Conservation (phyloP, 2,888 invertebrate genomes). For the Coremacera marginata region DNA sequence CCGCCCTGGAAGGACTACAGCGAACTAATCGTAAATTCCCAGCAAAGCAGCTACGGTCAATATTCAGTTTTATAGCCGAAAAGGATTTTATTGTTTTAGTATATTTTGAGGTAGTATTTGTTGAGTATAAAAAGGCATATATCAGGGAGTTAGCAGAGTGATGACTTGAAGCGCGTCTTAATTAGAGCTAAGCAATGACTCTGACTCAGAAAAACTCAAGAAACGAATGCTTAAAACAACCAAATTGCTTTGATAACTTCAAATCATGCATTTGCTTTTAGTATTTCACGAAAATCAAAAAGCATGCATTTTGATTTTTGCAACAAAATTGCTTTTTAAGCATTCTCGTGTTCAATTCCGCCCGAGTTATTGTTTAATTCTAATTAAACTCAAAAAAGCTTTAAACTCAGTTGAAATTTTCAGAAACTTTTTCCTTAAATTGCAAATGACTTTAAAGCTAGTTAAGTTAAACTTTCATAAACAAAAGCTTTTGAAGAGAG, state of each 20-base stretch:
- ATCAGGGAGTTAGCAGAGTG: not conserved
- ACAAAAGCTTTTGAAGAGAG: not conserved
- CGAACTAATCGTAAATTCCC: slow-evolving; percentile 61
- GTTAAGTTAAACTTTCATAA: not conserved
- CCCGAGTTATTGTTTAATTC: not conserved
- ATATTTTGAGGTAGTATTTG: slow-evolving; percentile 44
- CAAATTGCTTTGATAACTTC: slow-evolving; percentile 12
- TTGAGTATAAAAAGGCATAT: slow-evolving; percentile 36
- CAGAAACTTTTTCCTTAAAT: not conserved
- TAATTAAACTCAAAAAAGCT: not conserved
- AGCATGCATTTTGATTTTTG: not conserved
- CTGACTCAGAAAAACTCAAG: not conserved
- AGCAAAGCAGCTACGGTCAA: slow-evolving; percentile 50
- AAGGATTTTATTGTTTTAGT: slow-evolving; percentile 43
- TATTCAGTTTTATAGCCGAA: slow-evolving; percentile 58
- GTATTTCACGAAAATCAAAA: not conserved
- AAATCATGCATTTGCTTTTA: not conserved
- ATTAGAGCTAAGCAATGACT: not conserved
- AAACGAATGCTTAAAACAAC: not conserved
- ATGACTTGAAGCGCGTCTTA: not conserved
- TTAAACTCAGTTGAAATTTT: not conserved
- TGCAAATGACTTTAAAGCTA: slow-evolving; percentile 37
- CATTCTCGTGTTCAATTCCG: not conserved
- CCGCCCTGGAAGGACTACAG: slow-evolving; percentile 69
- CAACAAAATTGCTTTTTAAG: slow-evolving; percentile 10